Base-by-base conservation (phyloP, 2,888 invertebrate genomes). In the Clistopyga incitator region DNA sequence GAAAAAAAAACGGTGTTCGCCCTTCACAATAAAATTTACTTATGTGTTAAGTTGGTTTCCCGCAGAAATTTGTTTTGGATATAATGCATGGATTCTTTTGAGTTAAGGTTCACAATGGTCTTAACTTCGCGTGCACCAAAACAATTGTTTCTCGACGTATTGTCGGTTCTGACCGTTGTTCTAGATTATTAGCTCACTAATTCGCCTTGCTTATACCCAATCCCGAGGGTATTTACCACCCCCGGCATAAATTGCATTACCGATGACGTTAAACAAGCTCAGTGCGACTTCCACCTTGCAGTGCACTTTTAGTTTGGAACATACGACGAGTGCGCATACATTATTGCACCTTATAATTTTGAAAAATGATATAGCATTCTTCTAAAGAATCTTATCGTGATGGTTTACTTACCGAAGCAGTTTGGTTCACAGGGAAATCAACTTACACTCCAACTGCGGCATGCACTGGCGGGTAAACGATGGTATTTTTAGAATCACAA, bases 211-310 rank as follows among this genome's bases (percentile, higher is more conserved):
- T 50, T 18, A 68, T 74, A 80, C 68, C 47, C n/a, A n/a, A n/a
- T n/a, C n/a, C n/a, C n/a, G n/a, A n/a, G n/a, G n/a, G 29, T 61
- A 38, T 61, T 52, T 15, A n/a, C 29, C 11, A 29, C 61, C 61
- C 61, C 29, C 64, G 47, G 47, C 71, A 47, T 56, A 71, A 81
- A 81, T 72, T 77, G 42, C 76, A 77, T 65, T 81, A 81, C 77
- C 81, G 71, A 20, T 34, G 54, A 67, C 64, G 52, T 81, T 71
- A 42, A 81, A 71, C 65, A 56, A 81, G 76, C 50, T 68, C 18
- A 29, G 64, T 56, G 76, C 47, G 56, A 34, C 11, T 23, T 52
- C 71, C 77, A 77, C 72, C 77, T 81, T 81, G 81, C 81, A n/a
- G 25, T 20, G 29, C 59, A 76, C 47, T 70, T 42, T 42, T 25